Evolutionary conservation across 1,140 invertebrate species (phyloP).

Genomic region (Eupeodes corollae): DNA sequence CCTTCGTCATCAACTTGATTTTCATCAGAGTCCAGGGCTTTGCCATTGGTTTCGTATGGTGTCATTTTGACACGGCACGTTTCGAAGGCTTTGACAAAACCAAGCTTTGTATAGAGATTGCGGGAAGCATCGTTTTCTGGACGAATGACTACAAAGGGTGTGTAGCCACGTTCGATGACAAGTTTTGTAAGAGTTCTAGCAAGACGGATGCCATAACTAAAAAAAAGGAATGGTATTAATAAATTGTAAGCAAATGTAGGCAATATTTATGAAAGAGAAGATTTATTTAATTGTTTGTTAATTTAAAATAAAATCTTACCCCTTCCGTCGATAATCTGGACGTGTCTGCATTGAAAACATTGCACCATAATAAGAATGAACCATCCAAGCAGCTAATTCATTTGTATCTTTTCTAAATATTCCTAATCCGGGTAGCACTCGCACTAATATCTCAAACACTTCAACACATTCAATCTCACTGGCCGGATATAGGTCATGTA

Average conservation of each 20-base stretch:
- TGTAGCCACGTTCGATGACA: conserved; percentile 61
- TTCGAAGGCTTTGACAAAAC: conserved; percentile 63
- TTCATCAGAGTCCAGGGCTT: conserved; percentile 12
- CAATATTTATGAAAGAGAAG: neutral
- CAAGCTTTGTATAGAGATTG: conserved; percentile 65
- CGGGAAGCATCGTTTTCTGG: conserved; percentile 73
- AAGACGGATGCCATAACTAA: conserved; percentile 51
- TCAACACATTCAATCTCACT: conserved; percentile 74
- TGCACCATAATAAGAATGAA: conserved; percentile 76
- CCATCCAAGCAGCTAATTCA: conserved; percentile 70
- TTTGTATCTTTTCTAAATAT: conserved; percentile 54
- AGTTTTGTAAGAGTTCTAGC: conserved; percentile 53
- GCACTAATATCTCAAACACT: conserved; percentile 65
- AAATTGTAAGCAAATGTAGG: neutral
- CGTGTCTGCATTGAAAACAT: conserved; percentile 86
- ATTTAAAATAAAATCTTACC: conserved; percentile 34
- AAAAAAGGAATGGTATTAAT: neutral
- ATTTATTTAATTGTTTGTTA: neutral
- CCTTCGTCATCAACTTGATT: conserved; percentile 22
- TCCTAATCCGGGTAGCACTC: conserved; percentile 61
- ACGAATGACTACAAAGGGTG: conserved; percentile 73
- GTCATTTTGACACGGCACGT: conserved; percentile 62
- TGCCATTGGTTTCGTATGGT: conserved; percentile 37
- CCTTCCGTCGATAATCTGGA: conserved; percentile 67
- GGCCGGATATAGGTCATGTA: conserved; percentile 72